Base-by-base conservation (phyloP, 2,888 invertebrate species). In the Uloborus plumipes region DNA sequence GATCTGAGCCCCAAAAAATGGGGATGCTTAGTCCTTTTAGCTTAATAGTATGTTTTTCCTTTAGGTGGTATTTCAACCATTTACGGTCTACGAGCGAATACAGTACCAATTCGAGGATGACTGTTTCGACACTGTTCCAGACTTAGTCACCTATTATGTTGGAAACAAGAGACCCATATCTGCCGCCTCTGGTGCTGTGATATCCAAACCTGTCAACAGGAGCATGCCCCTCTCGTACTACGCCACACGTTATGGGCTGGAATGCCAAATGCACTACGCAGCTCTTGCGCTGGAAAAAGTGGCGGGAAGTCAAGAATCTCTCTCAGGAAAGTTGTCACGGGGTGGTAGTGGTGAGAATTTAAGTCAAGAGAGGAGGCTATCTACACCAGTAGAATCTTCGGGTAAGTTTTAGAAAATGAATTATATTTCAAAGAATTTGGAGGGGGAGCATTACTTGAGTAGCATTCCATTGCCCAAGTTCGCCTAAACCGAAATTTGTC, bases 101-200 rank as follows among this genome's bases (percentile, higher is more conserved):
- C 95, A 97, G 88, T 98, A 94, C 89, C 95, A 96, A 88, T 96
- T 98, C 88, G 98, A 98, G 89, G 96, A 96, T 88, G 95, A 96
- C 88, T 93, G 95, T 0, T 98, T 96, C 88, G 95, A 95, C 88
- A 96, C 96, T 2, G 95, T 98, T 22, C 94, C 96, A 0, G 96
- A 97, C 89, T 92, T 98, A 76, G 96, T 98, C 85, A 96, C 96
- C 9, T 96, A 94, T 86, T 97, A 98, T 89, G 96, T 97, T 31
- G 95, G 95, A 1, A 95, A 95, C 64, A 95, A 94, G 20, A 94
- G 95, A 87, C 93, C 95, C 0, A 94, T 98, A 87, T 97, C 97
- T 1, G 92, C 93, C 9, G 94, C 94, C 0, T 97, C 96, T 1
- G 95, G 96, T 0, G 97, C 97, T 0, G 91, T 94, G 72, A 96